Conservation (phyloP, 1,140 invertebrate species). For the Doryteuthis pealeii region DNA sequence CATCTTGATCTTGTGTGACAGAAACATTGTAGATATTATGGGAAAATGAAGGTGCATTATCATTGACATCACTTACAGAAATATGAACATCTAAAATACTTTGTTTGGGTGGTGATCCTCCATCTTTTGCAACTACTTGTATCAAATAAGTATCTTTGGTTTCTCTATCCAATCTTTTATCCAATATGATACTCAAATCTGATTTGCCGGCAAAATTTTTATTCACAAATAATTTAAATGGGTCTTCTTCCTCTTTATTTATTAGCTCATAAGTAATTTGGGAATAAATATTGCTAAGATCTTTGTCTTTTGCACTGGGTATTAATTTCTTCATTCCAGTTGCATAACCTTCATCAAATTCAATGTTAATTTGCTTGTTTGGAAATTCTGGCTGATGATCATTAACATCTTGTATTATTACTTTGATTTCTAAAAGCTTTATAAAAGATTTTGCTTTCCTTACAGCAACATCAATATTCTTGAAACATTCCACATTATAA, state of each 20-base stretch:
- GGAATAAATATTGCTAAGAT: slow-evolving; percentile 34
- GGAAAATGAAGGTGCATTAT: slow-evolving; percentile 25
- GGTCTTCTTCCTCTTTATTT: slow-evolving; percentile 19
- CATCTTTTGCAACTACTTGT: slow-evolving; percentile 70
- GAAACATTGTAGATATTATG: slow-evolving; percentile 13
- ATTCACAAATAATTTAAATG: slow-evolving; percentile 33
- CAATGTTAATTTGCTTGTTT: slow-evolving; percentile 26
- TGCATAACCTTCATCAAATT: slow-evolving; percentile 40
- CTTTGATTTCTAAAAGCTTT: slow-evolving; percentile 8
- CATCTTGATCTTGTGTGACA: slow-evolving; percentile 21
- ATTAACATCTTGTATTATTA: slow-evolving; percentile 48
- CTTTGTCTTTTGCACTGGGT: slow-evolving; percentile 39
- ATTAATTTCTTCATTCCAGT: slow-evolving; percentile 17
- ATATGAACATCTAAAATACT: slow-evolving; percentile 17
- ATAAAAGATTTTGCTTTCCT: not conserved
- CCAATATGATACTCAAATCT: slow-evolving; percentile 39
- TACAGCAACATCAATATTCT: slow-evolving; percentile 23
- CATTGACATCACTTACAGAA: slow-evolving; percentile 23
- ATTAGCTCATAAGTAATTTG: slow-evolving; percentile 31
- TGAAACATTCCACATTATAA: slow-evolving; percentile 22
- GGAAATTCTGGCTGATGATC: slow-evolving; percentile 52
- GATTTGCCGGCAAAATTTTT: slow-evolving; percentile 38
- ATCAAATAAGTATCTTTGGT: slow-evolving; percentile 73
- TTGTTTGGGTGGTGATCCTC: slow-evolving; percentile 15
- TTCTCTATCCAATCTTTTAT: slow-evolving; percentile 74